Evolutionary conservation across 2,113 vertebrate genomes (phyloP).

Genomic region (Corythoichthys haematopterus): DNA sequence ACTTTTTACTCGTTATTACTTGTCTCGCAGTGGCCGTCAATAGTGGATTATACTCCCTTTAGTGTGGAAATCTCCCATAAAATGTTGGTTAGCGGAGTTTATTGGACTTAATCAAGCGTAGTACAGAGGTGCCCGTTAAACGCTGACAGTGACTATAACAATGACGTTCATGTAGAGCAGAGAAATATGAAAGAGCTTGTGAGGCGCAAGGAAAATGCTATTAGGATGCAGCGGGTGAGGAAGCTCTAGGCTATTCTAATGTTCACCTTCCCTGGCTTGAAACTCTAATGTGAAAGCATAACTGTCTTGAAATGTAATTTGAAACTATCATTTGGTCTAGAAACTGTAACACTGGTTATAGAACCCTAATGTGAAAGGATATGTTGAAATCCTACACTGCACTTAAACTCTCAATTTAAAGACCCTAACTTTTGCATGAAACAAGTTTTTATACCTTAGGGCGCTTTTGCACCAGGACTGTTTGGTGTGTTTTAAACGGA

Average conservation of each 20-base stretch:
- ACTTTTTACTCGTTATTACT: slow-evolving; percentile 19
- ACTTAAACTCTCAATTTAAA: too few species aligned
- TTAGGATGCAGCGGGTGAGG: neutral
- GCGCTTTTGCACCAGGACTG: too few species aligned
- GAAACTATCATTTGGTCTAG: neutral
- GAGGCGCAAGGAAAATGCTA: neutral
- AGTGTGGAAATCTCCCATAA: slow-evolving; percentile 19
- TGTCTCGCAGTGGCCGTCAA: slow-evolving; percentile 24
- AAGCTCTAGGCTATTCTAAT: neutral
- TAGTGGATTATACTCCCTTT: slow-evolving; percentile 22
- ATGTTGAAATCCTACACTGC: too few species aligned
- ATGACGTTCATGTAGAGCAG: neutral
- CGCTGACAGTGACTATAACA: slow-evolving; percentile 16
- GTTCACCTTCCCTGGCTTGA: neutral
- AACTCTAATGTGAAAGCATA: slow-evolving; percentile 1
- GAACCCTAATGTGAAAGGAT: too few species aligned
- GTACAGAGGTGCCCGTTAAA: slow-evolving; percentile 22
- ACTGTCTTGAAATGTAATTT: neutral
- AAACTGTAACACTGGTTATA: too few species aligned
- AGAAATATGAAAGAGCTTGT: neutral
- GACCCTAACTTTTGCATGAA: too few species aligned
- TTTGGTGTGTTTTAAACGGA: too few species aligned
- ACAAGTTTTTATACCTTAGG: too few species aligned
- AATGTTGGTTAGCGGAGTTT: slow-evolving; percentile 14
- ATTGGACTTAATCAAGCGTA: slow-evolving; percentile 36